phyloP scores from a whole-genome alignment of 2,888 invertebrate genomes.

The Nesidiocoris tenuis region DNA sequence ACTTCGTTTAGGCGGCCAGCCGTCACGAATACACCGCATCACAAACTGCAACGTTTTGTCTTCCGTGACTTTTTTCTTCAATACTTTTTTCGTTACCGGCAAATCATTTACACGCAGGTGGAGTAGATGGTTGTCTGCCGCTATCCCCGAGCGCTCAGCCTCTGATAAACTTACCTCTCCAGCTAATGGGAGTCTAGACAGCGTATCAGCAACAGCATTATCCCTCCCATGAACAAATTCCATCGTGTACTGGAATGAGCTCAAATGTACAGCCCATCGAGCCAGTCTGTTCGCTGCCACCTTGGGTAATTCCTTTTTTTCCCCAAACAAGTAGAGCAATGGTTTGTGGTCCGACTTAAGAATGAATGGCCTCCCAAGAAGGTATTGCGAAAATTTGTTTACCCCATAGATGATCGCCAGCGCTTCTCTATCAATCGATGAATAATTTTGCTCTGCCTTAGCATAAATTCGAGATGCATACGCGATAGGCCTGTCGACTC shows the following conservation, averaged over 20 bases:
- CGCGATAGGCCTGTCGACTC: background rate
- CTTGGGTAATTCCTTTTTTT: constrained; percentile 3
- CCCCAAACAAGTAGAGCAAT: background rate
- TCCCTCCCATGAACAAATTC: background rate
- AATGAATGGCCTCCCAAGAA: background rate
- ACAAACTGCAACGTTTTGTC: background rate
- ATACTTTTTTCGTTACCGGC: background rate
- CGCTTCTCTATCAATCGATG: constrained; percentile 6
- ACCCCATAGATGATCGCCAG: constrained; percentile 7
- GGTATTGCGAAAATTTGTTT: background rate
- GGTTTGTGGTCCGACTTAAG: constrained; percentile 6
- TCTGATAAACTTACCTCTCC: background rate
- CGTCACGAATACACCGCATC: background rate
- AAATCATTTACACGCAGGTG: background rate
- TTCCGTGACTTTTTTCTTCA: background rate
- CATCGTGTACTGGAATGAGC: background rate
- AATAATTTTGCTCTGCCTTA: background rate
- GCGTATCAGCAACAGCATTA: background rate
- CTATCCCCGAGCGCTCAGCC: background rate
- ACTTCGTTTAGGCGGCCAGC: background rate
- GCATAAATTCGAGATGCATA: background rate
- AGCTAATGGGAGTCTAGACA: background rate
- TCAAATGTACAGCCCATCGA: constrained; percentile 5
- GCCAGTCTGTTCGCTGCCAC: constrained; percentile 7
- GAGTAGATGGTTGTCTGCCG: background rate